Evolutionary conservation across 2,113 vertebrate genomes (phyloP).

Genomic region (Sylvia atricapilla): DNA sequence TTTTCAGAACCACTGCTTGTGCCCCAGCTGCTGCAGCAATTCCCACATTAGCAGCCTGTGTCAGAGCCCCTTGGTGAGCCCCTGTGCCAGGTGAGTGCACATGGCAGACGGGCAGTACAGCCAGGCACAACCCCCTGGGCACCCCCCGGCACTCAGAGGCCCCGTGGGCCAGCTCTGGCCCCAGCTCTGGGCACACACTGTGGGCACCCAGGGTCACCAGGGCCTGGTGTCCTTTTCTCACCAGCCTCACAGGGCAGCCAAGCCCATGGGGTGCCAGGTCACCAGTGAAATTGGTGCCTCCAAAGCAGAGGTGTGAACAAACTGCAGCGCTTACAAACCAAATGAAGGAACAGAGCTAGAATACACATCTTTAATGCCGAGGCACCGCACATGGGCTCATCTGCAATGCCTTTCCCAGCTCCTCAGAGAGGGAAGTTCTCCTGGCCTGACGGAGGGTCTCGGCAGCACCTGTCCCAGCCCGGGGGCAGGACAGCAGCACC

Average conservation of each 20-base stretch:
- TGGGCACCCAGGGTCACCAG: not conserved
- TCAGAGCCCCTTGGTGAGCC: not conserved
- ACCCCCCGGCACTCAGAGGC: accelerated
- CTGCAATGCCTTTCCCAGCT: accelerated
- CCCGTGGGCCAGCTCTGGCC: not conserved
- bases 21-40: not conserved
- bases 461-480: accelerated
- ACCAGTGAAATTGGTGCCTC: not conserved
- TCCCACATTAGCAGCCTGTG: not conserved
- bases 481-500: not conserved
- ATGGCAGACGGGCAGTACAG: not conserved
- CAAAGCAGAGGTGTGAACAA: not conserved
- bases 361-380: accelerated
- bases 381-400: accelerated
- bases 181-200: not conserved
- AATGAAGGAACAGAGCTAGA: not conserved
- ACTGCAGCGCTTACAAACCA: not conserved
- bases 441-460: accelerated
- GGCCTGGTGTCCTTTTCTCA: accelerated
- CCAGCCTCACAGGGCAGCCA: not conserved
- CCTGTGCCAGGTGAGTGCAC: not conserved
- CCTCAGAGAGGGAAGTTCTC: not conserved
- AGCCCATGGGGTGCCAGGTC: not conserved
- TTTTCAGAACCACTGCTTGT: not conserved
- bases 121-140: not conserved